Base-by-base conservation (phyloP, 2,797 vertebrate species). In the Amniataba percoides region DNA sequence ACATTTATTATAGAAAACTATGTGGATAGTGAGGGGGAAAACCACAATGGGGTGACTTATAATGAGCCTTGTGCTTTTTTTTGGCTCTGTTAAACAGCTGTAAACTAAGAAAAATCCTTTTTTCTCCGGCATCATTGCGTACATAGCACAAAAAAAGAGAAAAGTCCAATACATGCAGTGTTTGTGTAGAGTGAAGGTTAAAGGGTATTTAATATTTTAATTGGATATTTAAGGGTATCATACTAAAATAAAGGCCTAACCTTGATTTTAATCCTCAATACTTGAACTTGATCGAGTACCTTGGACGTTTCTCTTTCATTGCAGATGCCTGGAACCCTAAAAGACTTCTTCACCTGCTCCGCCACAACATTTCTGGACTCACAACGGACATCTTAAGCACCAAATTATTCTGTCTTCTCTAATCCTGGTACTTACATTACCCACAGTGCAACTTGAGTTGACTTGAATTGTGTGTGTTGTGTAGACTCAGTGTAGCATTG, bases 1-100 rank as follows among this genome's bases (percentile, higher is more conserved):
- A 71, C 43, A 61, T 67, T 87, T 43, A 85, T 87, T 87, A 84
- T 13, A 69, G 76, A 19, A 72, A 74, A 72, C 74, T 52, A 76
- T 82, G 80, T 76, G 59, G 66, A 81, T 63, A 85, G 72, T 21
- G 58, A 84, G 56, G 67, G 34, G 63, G 34, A 53, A 87, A 87
- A 77, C 79, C 73, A 71, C 53, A 82, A 48, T 39, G 40, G 14
- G 58, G 60, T 71, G 58, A 73, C 43, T 80, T 76, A 81, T 88
- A 82, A 88, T 70, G 70, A 82, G 74, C 15, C 51, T 21, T 43
- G 49, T 72, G 40, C 65, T 83, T 89, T 70, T 70, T 78, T 74
- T 66, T 76, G 65, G 66, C 66, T 61, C 49, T 21, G 67, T 74
- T 65, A 78, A n/a, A 72, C 58, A 70, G 31, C 61, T 56, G 71